Base-by-base conservation (phyloP, 2,113 vertebrate species). In the Eidolon helvum region DNA sequence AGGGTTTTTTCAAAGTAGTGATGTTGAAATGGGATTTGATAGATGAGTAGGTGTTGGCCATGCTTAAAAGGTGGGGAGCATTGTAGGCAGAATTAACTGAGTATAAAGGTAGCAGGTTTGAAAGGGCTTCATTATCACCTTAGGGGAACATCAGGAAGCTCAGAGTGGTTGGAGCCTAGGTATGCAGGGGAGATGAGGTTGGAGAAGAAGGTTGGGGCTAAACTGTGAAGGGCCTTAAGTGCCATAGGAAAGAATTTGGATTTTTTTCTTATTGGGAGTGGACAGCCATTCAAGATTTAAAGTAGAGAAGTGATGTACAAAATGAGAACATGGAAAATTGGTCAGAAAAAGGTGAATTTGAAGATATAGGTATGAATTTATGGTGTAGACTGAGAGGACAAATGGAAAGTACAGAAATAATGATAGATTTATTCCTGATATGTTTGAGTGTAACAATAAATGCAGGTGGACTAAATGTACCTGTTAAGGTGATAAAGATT, bases 1-100 rank as follows among this genome's bases (percentile, higher is more conserved):
- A 91, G 28, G 21, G 45, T 59, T 88, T 93, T 85, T 85, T 59
- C 65, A 91, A 68, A 93, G 26, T 96, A 83, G 28, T 85, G 35
- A 91, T 65, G 10, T 94, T 82, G 65, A 96, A 59, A 53, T 88
- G 53, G 69, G 30, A 93, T 91, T 88, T 94, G 66, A 91, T 95
- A 77, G 55, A 90, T 68, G 66, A 95, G 10, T 91, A 80, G 77
- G 14, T 72, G 26, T 87, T 79, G 35, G 48, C 35, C 5, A 93
- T 79, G 24, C 22, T 96, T 77, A 83, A 86, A 38, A 95, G 66
- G 30, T 95, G 22, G 55, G 55, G 63, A 90, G 28, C 16, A 78
- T 82, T 85, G 5, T 77, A 93, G 71, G 78, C 74, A 95, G 63
- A 82, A 91, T 90, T 90, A 93, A 77, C 43, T 66, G 82, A 89